A percentile compares a stretch with the other conserved stretches of the same genome.
Evolutionary conservation across 2,113 vertebrate species (phyloP).

Genomic region (Pteropus alecto): DNA sequence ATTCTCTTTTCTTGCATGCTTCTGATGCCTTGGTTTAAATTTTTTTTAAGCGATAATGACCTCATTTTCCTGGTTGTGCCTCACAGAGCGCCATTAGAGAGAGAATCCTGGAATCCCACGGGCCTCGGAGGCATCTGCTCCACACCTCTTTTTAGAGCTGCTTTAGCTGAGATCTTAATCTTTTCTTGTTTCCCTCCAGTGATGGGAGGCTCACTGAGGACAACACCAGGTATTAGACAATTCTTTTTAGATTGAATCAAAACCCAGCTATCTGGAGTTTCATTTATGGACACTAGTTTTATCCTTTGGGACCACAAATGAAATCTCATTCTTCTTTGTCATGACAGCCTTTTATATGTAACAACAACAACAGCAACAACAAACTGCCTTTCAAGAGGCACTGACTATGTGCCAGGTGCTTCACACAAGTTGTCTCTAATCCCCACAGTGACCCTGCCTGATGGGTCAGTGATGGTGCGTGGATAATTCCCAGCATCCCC

Average conservation of each 20-base stretch:
- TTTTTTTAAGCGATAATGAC: slow-evolving; percentile 3
- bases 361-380: background rate
- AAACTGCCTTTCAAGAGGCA: background rate
- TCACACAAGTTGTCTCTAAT: fast-evolving
- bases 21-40: background rate
- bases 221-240: too few species aligned
- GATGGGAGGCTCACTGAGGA: background rate
- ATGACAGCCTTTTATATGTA: background rate
- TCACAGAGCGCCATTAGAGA: background rate
- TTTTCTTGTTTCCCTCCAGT: background rate
- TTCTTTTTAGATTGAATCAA: background rate
- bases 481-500: background rate
- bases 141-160: fast-evolving
- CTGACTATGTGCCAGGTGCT: fast-evolving
- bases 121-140: background rate
- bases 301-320: background rate
- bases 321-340: background rate
- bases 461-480: background rate
- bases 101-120: background rate
- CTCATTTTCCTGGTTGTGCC: background rate
- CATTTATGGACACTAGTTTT: background rate
- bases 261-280: background rate
- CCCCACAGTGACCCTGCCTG: background rate
- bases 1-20: slow-evolving; percentile 48
- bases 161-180: too few species aligned